Percentiles rank a stretch among this genome's conserved stretches.
Evolutionary conservation across 2,113 vertebrate species (phyloP).

Genomic region (Rhinichthys klamathensis): DNA sequence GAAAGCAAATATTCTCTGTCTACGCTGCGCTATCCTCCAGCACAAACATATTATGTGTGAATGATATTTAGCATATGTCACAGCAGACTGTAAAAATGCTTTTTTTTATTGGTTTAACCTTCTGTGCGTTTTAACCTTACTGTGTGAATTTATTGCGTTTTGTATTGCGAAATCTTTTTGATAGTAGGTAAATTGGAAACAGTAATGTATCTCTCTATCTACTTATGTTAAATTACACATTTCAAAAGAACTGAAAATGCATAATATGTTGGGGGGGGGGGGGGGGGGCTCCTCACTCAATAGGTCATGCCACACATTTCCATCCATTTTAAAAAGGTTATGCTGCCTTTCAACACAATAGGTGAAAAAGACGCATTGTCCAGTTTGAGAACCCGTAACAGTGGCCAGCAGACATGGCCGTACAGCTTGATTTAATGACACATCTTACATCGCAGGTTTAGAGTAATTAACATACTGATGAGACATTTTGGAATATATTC

Average conservation of each 20-base stretch:
- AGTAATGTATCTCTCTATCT: neutral
- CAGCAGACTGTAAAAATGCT: slow-evolving; percentile 22
- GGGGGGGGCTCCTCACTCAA: neutral
- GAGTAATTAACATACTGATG: slow-evolving; percentile 40
- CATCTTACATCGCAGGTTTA: slow-evolving; percentile 34
- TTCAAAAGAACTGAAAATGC: slow-evolving; percentile 15
- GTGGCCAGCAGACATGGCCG: slow-evolving; percentile 1
- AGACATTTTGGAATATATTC: slow-evolving; percentile 43
- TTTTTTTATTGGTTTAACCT: slow-evolving; percentile 26
- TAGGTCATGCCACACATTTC: slow-evolving; percentile 43
- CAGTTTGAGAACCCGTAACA: slow-evolving; percentile 1
- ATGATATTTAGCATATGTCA: slow-evolving; percentile 46
- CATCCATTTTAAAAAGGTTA: slow-evolving; percentile 48
- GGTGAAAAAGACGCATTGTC: slow-evolving; percentile 31
- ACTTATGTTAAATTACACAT: neutral
- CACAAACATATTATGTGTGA: slow-evolving; percentile 36
- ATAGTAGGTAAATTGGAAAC: slow-evolving; percentile 2
- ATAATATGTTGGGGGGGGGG: slow-evolving; percentile 10
- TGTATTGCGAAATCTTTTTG: slow-evolving; percentile 1
- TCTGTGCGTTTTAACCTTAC: slow-evolving; percentile 10
- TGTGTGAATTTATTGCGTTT: neutral
- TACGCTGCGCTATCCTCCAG: slow-evolving; percentile 4
- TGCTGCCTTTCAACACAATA: slow-evolving; percentile 34
- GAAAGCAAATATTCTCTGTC: slow-evolving; percentile 45
- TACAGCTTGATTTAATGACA: slow-evolving; percentile 38